Evolutionary conservation across 2,888 invertebrate species (phyloP).

Genomic region (Gisinianus flammeolus): DNA sequence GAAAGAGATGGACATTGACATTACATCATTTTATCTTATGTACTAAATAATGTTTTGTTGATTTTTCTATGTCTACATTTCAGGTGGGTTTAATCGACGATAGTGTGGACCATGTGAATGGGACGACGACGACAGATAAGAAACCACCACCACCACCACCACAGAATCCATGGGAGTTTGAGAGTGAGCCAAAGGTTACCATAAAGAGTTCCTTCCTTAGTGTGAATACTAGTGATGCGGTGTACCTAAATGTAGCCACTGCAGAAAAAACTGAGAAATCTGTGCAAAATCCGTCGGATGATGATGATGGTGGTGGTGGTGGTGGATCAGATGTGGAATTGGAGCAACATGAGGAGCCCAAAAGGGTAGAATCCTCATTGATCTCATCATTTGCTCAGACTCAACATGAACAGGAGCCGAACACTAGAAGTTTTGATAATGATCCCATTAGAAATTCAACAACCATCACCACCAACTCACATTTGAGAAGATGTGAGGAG

Average conservation of each 20-base stretch:
- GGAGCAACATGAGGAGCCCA: not conserved
- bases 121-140: not conserved
- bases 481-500: not conserved
- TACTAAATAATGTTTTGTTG: too few relatives aligned
- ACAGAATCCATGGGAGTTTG: conserved; percentile 36
- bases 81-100: conserved; percentile 41
- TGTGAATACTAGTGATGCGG: conserved; percentile 57
- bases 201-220: conserved; percentile 47
- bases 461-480: not conserved
- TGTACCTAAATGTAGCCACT: conserved; percentile 41
- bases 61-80: not conserved
- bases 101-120: not conserved
- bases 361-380: not conserved
- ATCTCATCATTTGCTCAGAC: conserved; percentile 32
- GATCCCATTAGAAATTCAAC: conserved; percentile 31
- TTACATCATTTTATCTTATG: too few relatives aligned
- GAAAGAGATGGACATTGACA: too few relatives aligned
- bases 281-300: not conserved
- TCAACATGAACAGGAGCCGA: conserved; percentile 6
- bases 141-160: not conserved
- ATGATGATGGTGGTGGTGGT: not conserved
- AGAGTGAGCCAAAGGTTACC: conserved; percentile 37
- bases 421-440: not conserved
- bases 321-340: not conserved
- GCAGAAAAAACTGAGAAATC: conserved; percentile 29